phyloP scores from a whole-genome alignment of 2,113 vertebrate species.

The Channa argus region DNA sequence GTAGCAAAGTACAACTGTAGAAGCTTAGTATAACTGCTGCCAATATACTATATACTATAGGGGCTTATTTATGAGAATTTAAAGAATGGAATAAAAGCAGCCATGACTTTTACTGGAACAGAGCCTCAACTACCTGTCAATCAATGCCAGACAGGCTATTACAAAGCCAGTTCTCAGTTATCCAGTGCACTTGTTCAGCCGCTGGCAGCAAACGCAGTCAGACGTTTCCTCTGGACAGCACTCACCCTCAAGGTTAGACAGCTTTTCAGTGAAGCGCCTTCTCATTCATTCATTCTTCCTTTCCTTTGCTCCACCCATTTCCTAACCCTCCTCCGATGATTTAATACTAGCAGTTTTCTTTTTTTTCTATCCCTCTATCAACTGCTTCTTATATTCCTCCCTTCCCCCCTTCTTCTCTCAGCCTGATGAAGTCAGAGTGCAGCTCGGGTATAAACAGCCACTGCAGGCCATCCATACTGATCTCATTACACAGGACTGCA shows the following conservation, averaged over 20 bases:
- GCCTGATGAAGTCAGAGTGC: slow-evolving; percentile 67
- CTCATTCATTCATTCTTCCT: slow-evolving; percentile 38
- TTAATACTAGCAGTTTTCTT: slow-evolving; percentile 52
- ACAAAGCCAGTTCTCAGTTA: slow-evolving; percentile 40
- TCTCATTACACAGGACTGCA: slow-evolving; percentile 75
- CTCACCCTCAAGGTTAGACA: slow-evolving; percentile 64
- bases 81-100: slow-evolving; percentile 36
- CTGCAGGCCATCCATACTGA: slow-evolving; percentile 70
- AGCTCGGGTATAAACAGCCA: slow-evolving; percentile 60
- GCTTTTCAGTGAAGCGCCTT: slow-evolving; percentile 35
- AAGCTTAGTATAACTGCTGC: slow-evolving; percentile 3
- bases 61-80: slow-evolving; percentile 26
- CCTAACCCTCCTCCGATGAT: slow-evolving; percentile 56
- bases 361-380: slow-evolving; percentile 3
- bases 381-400: slow-evolving; percentile 3
- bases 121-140: slow-evolving; percentile 59
- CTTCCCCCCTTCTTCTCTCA: slow-evolving; percentile 16
- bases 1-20: neutral
- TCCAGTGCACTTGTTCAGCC: slow-evolving; percentile 46
- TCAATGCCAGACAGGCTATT: slow-evolving; percentile 67
- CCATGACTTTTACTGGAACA: slow-evolving; percentile 45
- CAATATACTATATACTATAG: neutral
- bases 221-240: slow-evolving; percentile 50
- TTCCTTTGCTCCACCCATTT: slow-evolving; percentile 26
- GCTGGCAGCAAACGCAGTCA: slow-evolving; percentile 46